These are phyloP conservation scores for Lophura swinhoii DNA, from an alignment of 2,797 vertebrate genomes.

Conservation along the genomic window DNA sequence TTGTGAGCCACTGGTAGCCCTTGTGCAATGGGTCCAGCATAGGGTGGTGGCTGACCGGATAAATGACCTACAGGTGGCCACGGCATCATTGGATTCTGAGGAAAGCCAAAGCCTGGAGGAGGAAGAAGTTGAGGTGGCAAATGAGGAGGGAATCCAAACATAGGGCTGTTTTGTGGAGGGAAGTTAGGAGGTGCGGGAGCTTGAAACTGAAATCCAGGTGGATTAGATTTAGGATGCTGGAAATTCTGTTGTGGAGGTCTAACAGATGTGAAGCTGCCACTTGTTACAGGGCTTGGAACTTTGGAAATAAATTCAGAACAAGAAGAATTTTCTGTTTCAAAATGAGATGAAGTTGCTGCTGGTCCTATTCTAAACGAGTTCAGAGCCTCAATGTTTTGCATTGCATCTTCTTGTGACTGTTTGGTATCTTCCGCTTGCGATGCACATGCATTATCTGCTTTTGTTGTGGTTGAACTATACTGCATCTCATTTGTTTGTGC, in stretches of 20 bases:
- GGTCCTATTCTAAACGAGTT: constrained; percentile 82
- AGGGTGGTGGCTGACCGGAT: constrained; percentile 80
- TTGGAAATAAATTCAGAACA: constrained; percentile 75
- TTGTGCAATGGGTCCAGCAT: constrained; percentile 76
- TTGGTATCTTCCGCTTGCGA: constrained; percentile 77
- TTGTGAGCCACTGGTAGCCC: constrained; percentile 71
- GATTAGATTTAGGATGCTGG: constrained; percentile 78
- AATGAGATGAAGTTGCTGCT: constrained; percentile 71
- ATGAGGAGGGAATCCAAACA: constrained; percentile 84
- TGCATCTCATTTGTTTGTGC: constrained; percentile 13
- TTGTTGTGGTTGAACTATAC: constrained; percentile 59
- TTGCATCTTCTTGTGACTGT: constrained; percentile 73
- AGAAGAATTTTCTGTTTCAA: constrained; percentile 76
- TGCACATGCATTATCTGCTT: constrained; percentile 73
- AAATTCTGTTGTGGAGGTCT: constrained; percentile 80
- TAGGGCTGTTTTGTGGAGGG: constrained; percentile 76
- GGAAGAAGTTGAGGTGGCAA: constrained; percentile 84
- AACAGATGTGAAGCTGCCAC: constrained; percentile 75
- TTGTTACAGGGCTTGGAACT: constrained; percentile 68
- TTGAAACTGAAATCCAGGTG: constrained; percentile 82
- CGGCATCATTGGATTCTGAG: constrained; percentile 82
- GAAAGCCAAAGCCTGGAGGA: constrained; percentile 83
- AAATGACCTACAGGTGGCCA: constrained; percentile 81
- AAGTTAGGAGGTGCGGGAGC: constrained; percentile 74
- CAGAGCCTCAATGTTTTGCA: constrained; percentile 82